Percentiles rank a stretch among this genome's conserved stretches.
Conservation (phyloP, 2,113 vertebrate genomes). For the Aspidoscelis tigris region DNA sequence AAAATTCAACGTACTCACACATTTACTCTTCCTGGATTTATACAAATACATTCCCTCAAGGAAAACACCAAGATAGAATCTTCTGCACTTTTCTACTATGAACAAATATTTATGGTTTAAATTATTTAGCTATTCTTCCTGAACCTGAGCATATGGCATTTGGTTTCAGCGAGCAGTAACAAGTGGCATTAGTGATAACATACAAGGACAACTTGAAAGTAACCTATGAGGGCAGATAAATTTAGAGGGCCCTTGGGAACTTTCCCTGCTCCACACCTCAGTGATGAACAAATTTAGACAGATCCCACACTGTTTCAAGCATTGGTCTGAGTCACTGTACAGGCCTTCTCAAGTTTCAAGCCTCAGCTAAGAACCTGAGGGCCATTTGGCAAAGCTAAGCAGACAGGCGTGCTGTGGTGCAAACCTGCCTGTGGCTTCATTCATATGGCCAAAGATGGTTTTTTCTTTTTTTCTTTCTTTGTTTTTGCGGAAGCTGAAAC, state of each 20-base stretch:
- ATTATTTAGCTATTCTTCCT: neutral
- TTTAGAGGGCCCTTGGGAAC: conserved; percentile 42
- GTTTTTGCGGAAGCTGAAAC: neutral
- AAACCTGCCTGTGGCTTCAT: fast-evolving
- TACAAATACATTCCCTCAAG: neutral
- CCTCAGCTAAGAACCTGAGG: neutral
- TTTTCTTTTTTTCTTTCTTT: too few species aligned
- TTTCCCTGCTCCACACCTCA: neutral
- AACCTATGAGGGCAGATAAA: neutral
- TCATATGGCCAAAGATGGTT: neutral
- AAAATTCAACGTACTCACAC: too few species aligned
- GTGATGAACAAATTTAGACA: conserved; percentile 41
- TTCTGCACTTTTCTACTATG: neutral
- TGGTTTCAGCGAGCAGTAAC: neutral
- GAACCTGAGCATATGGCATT: neutral
- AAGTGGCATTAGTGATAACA: neutral
- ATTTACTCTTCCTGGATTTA: neutral
- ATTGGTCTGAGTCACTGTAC: neutral
- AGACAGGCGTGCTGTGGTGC: fast-evolving
- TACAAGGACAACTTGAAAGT: neutral
- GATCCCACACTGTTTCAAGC: conserved; percentile 46
- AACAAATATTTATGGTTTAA: neutral
- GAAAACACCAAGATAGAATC: neutral
- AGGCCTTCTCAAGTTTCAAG: neutral
- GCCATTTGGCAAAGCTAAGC: fast-evolving